Evolutionary conservation across 2,888 invertebrate species (phyloP).

Genomic region (Chymomyza caudatula): DNA sequence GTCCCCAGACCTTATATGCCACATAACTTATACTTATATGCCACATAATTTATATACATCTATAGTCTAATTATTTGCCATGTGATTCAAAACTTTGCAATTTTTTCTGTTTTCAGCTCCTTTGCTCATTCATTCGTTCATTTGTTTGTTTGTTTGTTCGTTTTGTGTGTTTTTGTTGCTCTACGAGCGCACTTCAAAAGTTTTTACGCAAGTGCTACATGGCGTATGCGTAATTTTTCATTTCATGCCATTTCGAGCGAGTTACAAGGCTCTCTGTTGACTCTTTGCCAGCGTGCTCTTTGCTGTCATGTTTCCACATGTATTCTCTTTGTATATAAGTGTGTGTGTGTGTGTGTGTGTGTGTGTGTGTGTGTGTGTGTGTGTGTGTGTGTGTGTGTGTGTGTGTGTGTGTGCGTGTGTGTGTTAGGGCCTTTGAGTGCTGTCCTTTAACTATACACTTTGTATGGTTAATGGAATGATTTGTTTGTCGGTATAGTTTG

Average conservation of each 20-base stretch:
- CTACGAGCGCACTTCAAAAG: slow-evolving; percentile 50
- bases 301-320: slow-evolving; percentile 25
- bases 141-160: not conserved
- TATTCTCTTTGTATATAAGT: slow-evolving; percentile 9
- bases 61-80: slow-evolving; percentile 38
- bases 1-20: not conserved
- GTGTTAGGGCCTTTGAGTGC: slow-evolving; percentile 3
- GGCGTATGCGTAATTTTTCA: slow-evolving; percentile 59
- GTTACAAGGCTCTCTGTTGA: slow-evolving; percentile 14
- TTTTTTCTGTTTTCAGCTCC: slow-evolving; percentile 26
- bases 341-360: slow-evolving; percentile 2
- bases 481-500: too few species aligned
- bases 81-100: slow-evolving; percentile 25
- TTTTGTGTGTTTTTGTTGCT: slow-evolving; percentile 1
- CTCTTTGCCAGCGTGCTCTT: not conserved
- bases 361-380: slow-evolving; percentile 38
- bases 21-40: not conserved
- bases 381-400: slow-evolving; percentile 41
- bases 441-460: not conserved
- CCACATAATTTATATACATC: not conserved
- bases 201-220: slow-evolving; percentile 38
- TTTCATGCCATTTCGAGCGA: slow-evolving; percentile 22
- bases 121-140: not conserved
- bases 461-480: not conserved
- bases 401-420: slow-evolving; percentile 21